Evolutionary conservation across 2,113 vertebrate genomes (phyloP).

Genomic region (Illadopsis cleaveri): DNA sequence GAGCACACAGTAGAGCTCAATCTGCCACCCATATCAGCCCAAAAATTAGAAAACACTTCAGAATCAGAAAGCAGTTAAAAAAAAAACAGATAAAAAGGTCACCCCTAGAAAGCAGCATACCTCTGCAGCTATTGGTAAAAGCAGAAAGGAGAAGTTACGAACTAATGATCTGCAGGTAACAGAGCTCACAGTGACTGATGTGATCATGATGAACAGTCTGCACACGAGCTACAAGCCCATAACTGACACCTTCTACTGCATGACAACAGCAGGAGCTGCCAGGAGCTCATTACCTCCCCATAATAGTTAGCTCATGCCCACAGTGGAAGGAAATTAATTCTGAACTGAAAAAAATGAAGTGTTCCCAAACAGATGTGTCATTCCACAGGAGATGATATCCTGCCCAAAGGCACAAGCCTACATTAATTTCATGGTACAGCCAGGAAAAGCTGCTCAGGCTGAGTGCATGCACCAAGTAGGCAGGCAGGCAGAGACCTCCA

Average conservation of each 20-base stretch:
- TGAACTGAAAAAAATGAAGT: constrained; percentile 10
- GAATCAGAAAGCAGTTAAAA: not conserved
- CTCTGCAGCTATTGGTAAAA: not conserved
- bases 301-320: not conserved
- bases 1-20: not conserved
- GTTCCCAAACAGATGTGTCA: not conserved
- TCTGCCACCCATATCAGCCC: not conserved
- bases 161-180: not conserved
- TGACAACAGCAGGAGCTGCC: not conserved
- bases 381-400: not conserved
- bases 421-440: not conserved
- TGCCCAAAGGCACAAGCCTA: not conserved
- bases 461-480: accelerated
- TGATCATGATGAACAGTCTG: not conserved
- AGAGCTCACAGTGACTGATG: not conserved
- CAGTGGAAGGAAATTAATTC: constrained; percentile 23
- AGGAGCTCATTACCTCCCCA: not conserved
- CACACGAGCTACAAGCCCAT: not conserved
- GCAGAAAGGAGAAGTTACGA: not conserved
- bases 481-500: not conserved
- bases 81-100: not conserved
- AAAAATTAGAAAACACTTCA: not conserved
- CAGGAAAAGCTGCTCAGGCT: not conserved
- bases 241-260: not conserved
- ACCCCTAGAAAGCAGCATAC: not conserved